Base-by-base conservation (phyloP, 2,113 vertebrate genomes). In the Menidia beryllina region DNA sequence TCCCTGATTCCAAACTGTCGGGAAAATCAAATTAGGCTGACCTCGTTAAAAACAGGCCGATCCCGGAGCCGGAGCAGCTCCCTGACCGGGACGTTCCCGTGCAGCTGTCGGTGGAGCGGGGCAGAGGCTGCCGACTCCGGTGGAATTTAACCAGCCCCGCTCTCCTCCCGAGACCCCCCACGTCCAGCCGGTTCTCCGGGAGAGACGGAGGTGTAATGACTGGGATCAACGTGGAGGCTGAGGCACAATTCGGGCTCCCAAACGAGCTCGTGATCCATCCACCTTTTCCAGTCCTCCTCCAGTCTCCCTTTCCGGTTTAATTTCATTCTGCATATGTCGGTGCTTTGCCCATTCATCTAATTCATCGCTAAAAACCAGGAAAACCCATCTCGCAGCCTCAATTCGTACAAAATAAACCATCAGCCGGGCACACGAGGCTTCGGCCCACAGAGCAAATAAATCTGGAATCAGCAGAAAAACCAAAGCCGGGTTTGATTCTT, bases 1-100 rank as follows among this genome's bases (percentile, higher is more conserved):
- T 67, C 55, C 60, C 48, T 61, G 49, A 74, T 68, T 74, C 15
- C 34, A 57, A 71, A 20, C 51, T 14, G 61, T 25, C 30, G 10
- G 51, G 51, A 30, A 77, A 68, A 74, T 84, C 19, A 0, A 82
- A 87, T 82, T 69, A 74, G 55, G 61, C 23, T 12, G 52, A 62
- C 54, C 50, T 68, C 5, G 10, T 77, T 85, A 78, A 62, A 80
- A 76, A 69, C 25, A 8, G 50, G 59, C 20, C 45, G 61, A 72
- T 82, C 36, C n/a, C n/a, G n/a, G 20, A 59, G 79, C 71, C 19
- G 55, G 26, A 65, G 60, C 15, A 50, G 51, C 47, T 48, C 24
- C 52, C 63, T 36, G 67, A 82, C 69, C 14, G 43, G 79, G 83
- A 85, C 39, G 79, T 59, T 73, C 48, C 68, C 56, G 61, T 56